A percentile compares a stretch with the other conserved stretches of the same genome.
Evolutionary conservation across 2,113 vertebrate species (phyloP).

Genomic region (Atrichornis clamosus): DNA sequence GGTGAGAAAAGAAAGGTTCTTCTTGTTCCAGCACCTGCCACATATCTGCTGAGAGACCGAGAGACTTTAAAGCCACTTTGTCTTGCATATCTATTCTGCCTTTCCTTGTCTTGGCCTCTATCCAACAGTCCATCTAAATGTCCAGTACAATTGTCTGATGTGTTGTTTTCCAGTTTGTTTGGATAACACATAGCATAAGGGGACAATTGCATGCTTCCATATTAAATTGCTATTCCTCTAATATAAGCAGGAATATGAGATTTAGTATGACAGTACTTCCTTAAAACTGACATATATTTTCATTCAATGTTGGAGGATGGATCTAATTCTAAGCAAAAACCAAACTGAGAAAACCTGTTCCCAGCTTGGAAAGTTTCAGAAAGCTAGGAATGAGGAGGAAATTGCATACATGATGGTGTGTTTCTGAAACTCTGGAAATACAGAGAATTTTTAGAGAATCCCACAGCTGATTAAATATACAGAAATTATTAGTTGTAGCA

Average conservation of each 20-base stretch:
- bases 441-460: background rate
- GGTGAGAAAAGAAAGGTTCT: background rate
- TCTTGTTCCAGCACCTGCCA: background rate
- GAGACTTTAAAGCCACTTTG: background rate
- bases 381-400: background rate
- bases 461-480: background rate
- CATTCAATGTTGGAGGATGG: background rate
- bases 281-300: background rate
- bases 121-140: background rate
- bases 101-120: background rate
- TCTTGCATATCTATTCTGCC: background rate
- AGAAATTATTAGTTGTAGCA: background rate
- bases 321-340: background rate
- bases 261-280: background rate
- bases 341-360: background rate
- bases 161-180: background rate
- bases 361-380: background rate
- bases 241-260: background rate
- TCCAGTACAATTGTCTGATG: background rate
- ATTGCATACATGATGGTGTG: rapidly evolving
- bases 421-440: background rate
- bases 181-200: background rate
- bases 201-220: background rate
- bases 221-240: background rate
- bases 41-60: background rate